phyloP scores from a whole-genome alignment of 2,797 vertebrate genomes.

The Sitta carolinensis region DNA sequence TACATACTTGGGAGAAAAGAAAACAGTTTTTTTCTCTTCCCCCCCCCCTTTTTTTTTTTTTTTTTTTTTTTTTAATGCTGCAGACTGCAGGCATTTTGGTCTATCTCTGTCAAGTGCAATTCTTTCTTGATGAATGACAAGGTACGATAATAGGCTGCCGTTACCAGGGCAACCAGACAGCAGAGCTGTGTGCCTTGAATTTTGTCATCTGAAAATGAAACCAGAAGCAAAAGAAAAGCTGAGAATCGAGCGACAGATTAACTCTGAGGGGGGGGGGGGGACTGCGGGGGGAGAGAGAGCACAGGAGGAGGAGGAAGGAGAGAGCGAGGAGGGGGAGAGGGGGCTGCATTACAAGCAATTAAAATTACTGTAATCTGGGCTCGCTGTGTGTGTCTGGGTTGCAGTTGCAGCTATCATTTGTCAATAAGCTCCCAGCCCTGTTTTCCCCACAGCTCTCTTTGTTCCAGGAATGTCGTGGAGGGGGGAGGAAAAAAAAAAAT shows the following conservation, averaged over 20 bases:
- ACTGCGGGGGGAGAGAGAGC: background rate
- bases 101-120: conserved; percentile 87
- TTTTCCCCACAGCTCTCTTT: conserved; percentile 16
- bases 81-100: conserved; percentile 82
- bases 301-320: conserved; percentile 2
- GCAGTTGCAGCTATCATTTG: conserved; percentile 30
- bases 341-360: conserved; percentile 75
- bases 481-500: accelerated
- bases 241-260: conserved; percentile 81
- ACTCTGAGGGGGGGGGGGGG: conserved; percentile 9
- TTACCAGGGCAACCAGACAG: conserved; percentile 96
- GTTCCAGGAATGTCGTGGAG: conserved; percentile 13
- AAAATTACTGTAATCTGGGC: conserved; percentile 61
- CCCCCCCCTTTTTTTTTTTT: background rate
- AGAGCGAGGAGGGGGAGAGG: conserved; percentile 36
- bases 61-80: conserved; percentile 38
- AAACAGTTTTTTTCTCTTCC: conserved; percentile 47
- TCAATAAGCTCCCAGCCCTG: conserved; percentile 7
- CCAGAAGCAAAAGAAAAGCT: conserved; percentile 83
- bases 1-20: conserved; percentile 76
- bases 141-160: conserved; percentile 96
- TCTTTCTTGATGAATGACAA: conserved; percentile 99
- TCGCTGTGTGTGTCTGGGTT: background rate
- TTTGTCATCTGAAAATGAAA: conserved; percentile 90
- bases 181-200: conserved; percentile 88